phyloP scores from a whole-genome alignment of 1,140 invertebrate species.

The Drosophila guanche region DNA sequence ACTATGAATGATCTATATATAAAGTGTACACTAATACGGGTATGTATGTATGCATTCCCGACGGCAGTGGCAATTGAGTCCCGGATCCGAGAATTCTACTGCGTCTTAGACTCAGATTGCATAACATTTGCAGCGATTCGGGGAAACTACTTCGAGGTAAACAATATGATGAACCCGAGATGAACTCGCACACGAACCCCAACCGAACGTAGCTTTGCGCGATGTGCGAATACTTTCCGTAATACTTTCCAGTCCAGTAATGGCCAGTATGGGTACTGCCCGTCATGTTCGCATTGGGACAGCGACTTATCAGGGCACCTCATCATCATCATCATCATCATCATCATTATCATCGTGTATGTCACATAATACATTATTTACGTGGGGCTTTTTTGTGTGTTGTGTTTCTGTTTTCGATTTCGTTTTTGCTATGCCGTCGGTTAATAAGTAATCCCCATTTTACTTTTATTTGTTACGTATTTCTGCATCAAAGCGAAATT shows the following conservation, averaged over 20 bases:
- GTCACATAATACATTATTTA: constrained; percentile 65
- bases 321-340: constrained; percentile 4
- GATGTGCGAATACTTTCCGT: neutral
- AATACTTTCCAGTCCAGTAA: constrained; percentile 28
- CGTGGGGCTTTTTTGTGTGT: constrained; percentile 47
- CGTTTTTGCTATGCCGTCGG: constrained; percentile 30
- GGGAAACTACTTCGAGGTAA: constrained; percentile 13
- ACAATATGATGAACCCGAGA: too few species aligned
- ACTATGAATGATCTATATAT: constrained; percentile 17
- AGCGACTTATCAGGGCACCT: constrained; percentile 35
- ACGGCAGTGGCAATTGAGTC: constrained; percentile 25
- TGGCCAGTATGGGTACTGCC: constrained; percentile 37
- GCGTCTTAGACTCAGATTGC: constrained; percentile 76
- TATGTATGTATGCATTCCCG: constrained; percentile 14
- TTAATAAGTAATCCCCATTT: constrained; percentile 50
- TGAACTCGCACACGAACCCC: constrained; percentile 34
- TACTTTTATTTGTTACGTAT: constrained; percentile 27
- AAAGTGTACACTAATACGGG: neutral
- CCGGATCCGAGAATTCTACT: constrained; percentile 37
- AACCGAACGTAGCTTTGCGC: constrained; percentile 18
- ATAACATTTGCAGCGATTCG: constrained; percentile 52
- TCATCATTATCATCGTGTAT: constrained; percentile 7
- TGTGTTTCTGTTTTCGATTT: constrained; percentile 74
- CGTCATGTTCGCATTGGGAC: constrained; percentile 17
- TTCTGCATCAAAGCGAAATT: constrained; percentile 44